Evolutionary conservation across 2,113 vertebrate species (phyloP).

Genomic region (Seriola aureovittata): DNA sequence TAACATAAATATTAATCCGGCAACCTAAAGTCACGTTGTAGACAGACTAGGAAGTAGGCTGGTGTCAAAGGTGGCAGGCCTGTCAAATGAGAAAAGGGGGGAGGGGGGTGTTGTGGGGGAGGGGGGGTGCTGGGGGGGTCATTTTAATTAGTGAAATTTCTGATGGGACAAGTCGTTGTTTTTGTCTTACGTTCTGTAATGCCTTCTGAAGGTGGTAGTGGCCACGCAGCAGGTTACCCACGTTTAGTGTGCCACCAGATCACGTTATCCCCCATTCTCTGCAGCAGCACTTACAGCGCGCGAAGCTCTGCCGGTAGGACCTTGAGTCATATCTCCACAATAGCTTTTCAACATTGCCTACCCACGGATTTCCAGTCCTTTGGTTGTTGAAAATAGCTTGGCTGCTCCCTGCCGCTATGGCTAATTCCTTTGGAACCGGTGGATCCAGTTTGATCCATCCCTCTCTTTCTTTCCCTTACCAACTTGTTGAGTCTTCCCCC

Average conservation of each 20-base stretch:
- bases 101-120: no score
- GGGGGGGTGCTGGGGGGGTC: no score
- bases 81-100: neutral
- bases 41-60: constrained; percentile 30
- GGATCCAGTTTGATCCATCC: constrained; percentile 97
- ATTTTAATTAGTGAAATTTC: neutral
- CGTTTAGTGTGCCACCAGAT: constrained; percentile 12
- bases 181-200: neutral
- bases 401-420: constrained; percentile 86
- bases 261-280: constrained; percentile 14
- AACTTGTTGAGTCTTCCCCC: constrained; percentile 72
- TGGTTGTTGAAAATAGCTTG: constrained; percentile 76
- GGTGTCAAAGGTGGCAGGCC: constrained; percentile 28
- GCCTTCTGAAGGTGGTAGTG: neutral
- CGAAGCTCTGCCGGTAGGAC: constrained; percentile 41
- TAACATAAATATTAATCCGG: neutral
- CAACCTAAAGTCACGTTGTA: neutral
- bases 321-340: constrained; percentile 53
- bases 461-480: constrained; percentile 71
- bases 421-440: constrained; percentile 95
- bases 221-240: neutral
- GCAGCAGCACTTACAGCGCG: constrained; percentile 10
- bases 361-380: constrained; percentile 82
- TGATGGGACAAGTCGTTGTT: neutral
- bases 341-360: constrained; percentile 59